Evolutionary conservation across 2,888 invertebrate species (phyloP).

Genomic region (Caenorhabditis imperialis): DNA sequence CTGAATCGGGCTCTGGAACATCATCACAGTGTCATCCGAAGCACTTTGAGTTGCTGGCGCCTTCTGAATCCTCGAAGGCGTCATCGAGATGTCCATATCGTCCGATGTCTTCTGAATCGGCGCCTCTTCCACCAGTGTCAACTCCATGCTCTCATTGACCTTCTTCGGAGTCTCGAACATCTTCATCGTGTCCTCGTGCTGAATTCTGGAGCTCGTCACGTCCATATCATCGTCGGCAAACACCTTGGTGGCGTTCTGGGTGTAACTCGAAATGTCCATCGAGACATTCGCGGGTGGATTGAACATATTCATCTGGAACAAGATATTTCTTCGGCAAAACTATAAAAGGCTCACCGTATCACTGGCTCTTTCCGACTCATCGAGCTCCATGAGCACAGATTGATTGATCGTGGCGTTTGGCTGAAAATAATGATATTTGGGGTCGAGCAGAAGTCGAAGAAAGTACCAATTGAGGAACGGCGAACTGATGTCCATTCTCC

Average conservation of each 20-base stretch:
- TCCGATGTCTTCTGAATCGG: no score
- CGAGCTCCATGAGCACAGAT: background rate
- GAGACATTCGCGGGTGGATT: background rate
- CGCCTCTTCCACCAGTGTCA: no score
- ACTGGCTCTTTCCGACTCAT: background rate
- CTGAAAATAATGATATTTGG: background rate
- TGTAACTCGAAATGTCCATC: background rate
- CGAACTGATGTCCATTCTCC: background rate
- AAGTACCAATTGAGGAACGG: no score
- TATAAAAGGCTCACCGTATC: slow-evolving; percentile 8
- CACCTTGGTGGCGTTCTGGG: background rate
- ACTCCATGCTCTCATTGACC: slow-evolving; percentile 4
- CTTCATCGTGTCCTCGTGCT: background rate
- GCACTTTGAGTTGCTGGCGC: no score
- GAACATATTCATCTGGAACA: slow-evolving; percentile 9
- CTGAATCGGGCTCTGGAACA: no score
- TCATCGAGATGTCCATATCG: no score
- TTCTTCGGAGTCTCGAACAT: background rate
- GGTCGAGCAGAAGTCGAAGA: no score
- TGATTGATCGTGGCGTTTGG: background rate
- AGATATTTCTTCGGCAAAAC: background rate
- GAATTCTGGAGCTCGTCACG: background rate
- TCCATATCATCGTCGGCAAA: slow-evolving; percentile 11
- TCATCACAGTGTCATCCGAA: no score
- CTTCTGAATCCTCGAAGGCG: no score